Conservation (phyloP, 2,797 vertebrate species). For the Paramormyrops hopkinsi region DNA sequence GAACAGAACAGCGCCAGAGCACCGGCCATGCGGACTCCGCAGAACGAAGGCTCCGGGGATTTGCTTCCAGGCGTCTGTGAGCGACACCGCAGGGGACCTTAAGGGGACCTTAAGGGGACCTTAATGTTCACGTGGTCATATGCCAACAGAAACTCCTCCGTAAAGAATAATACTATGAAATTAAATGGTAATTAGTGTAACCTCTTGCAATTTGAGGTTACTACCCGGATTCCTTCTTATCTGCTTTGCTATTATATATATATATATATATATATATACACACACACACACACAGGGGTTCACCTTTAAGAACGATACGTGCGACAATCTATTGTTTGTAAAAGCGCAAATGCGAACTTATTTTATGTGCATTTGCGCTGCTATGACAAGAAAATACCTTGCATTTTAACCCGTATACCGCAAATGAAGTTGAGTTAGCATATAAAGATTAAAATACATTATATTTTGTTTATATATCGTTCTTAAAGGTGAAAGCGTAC, state of each 20-base stretch:
- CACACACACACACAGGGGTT: too few species aligned
- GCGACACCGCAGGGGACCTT: neutral
- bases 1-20: neutral
- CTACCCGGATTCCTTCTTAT: neutral
- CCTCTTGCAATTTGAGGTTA: neutral
- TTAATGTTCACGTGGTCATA: neutral
- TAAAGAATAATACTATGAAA: neutral
- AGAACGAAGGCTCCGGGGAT: neutral
- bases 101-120: too few species aligned
- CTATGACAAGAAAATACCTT: too few species aligned
- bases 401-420: too few species aligned
- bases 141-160: neutral
- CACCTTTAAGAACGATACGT: too few species aligned
- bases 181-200: neutral
- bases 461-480: too few species aligned
- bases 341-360: too few species aligned
- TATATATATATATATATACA: neutral
- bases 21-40: neutral
- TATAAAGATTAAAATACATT: too few species aligned
- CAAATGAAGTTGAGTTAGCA: too few species aligned
- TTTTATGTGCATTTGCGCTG: too few species aligned
- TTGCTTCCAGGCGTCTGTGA: neutral
- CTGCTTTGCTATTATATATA: neutral
- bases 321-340: too few species aligned
- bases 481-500: too few species aligned